Conservation (phyloP, 2,888 invertebrate genomes). For the Agriopis aurantiaria region DNA sequence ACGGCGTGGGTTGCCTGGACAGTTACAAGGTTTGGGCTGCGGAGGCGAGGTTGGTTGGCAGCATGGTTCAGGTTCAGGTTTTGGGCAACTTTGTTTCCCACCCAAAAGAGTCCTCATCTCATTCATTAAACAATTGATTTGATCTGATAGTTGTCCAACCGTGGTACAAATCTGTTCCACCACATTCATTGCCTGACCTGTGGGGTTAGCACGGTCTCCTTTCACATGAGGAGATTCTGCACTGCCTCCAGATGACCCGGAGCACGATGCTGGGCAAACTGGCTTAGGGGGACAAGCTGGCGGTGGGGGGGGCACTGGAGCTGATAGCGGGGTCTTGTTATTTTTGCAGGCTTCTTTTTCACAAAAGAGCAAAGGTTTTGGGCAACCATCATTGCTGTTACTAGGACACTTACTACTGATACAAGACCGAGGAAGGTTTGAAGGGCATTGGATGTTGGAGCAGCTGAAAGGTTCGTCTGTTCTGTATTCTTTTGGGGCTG, state of each 20-base stretch:
- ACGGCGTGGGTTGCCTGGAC: slow-evolving; percentile 28
- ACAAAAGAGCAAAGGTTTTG: slow-evolving; percentile 50
- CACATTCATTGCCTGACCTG: slow-evolving; percentile 14
- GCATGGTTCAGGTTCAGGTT: too few species aligned
- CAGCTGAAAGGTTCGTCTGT: slow-evolving; percentile 65
- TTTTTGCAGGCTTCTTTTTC: slow-evolving; percentile 13
- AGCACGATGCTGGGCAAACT: slow-evolving; percentile 37
- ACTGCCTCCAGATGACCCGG: slow-evolving; percentile 34
- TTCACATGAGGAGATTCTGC: not conserved
- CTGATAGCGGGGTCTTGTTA: not conserved
- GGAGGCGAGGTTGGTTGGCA: slow-evolving; percentile 9
- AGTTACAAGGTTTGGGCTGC: slow-evolving; percentile 55
- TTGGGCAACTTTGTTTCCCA: not conserved
- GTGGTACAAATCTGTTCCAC: slow-evolving; percentile 63
- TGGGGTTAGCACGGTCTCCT: slow-evolving; percentile 1
- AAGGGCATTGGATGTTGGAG: slow-evolving; percentile 64
- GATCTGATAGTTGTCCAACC: slow-evolving; percentile 57
- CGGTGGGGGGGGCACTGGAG: not conserved
- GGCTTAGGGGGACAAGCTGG: not conserved
- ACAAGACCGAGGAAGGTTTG: slow-evolving; percentile 63
- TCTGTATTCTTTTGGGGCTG: slow-evolving; percentile 60
- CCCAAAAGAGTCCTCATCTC: slow-evolving; percentile 49
- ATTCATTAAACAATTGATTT: slow-evolving; percentile 56
- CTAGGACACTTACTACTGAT: slow-evolving; percentile 52
- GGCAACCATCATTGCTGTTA: slow-evolving; percentile 36